Evolutionary conservation across 2,888 invertebrate species (phyloP).

Genomic region (Drosophila nr. medialis): DNA sequence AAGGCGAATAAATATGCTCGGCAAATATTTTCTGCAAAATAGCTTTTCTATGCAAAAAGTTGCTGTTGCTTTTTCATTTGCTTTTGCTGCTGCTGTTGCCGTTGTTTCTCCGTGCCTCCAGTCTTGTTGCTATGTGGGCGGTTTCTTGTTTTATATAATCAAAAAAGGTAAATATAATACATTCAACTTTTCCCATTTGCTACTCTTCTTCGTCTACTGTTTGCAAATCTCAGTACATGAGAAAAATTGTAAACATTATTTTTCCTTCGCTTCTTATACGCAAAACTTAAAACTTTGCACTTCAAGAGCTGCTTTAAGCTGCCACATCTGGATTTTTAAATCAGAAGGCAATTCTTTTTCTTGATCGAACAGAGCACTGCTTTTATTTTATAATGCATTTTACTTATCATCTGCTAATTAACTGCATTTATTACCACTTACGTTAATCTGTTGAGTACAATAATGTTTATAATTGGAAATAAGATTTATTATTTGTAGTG

Average conservation of each 20-base stretch:
- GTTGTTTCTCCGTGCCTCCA: conserved; percentile 13
- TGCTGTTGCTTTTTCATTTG: conserved; percentile 38
- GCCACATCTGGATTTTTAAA: neutral
- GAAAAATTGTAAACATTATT: conserved; percentile 55
- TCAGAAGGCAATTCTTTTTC: neutral
- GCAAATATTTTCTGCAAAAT: conserved; percentile 71
- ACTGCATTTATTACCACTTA: conserved; percentile 15
- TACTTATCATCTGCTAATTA: conserved; percentile 43
- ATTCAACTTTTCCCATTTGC: conserved; percentile 56
- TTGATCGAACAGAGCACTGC: neutral
- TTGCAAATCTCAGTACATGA: conserved; percentile 42
- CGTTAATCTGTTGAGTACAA: neutral
- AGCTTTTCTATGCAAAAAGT: conserved; percentile 64
- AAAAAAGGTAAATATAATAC: conserved; percentile 56
- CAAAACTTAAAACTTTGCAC: conserved; percentile 31
- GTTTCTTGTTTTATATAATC: conserved; percentile 54
- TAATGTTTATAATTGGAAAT: neutral
- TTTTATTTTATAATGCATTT: conserved; percentile 14
- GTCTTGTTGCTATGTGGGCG: conserved; percentile 44
- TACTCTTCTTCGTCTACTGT: conserved; percentile 11
- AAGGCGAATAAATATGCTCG: conserved; percentile 68
- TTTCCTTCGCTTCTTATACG: conserved; percentile 29
- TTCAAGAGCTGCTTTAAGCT: conserved; percentile 6
- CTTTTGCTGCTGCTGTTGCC: conserved; percentile 18
- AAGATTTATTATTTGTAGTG: too few relatives aligned